Evolutionary conservation across 1,140 invertebrate genomes (phyloP).

Genomic region (Polypedilum vanderplanki): DNA sequence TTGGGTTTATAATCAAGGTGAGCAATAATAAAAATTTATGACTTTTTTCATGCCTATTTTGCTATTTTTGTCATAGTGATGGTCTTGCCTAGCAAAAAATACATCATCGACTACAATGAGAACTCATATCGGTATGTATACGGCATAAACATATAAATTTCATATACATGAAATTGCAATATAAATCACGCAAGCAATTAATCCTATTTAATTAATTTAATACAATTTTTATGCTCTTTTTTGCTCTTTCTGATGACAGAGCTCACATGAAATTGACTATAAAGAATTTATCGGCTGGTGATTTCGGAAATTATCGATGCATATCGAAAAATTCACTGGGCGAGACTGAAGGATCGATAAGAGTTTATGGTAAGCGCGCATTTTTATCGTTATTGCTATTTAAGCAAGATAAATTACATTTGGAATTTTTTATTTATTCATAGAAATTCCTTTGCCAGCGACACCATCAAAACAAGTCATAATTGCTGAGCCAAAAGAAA

Average conservation of each 20-base stretch:
- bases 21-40: neutral
- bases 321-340: conserved; percentile 91
- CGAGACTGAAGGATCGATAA: conserved; percentile 84
- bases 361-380: conserved; percentile 72
- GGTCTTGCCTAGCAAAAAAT: conserved; percentile 75
- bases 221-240: conserved; percentile 31
- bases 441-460: conserved; percentile 44
- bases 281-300: conserved; percentile 63
- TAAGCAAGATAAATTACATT: neutral
- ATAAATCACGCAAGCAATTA: neutral
- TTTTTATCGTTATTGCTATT: neutral
- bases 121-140: conserved; percentile 62
- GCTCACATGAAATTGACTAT: conserved; percentile 81
- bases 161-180: neutral
- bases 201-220: neutral
- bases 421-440: neutral
- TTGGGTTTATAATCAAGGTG: conserved; percentile 70
- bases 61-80: conserved; percentile 50
- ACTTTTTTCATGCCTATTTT: neutral
- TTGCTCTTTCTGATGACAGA: conserved; percentile 40
- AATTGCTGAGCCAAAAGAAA: conserved; percentile 43
- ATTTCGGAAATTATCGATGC: conserved; percentile 80
- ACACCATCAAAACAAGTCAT: conserved; percentile 44
- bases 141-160: neutral
- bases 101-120: conserved; percentile 66